These are phyloP conservation scores for Colletes latitarsis DNA, from an alignment of 1,140 invertebrate genomes.

Conservation along the genomic window DNA sequence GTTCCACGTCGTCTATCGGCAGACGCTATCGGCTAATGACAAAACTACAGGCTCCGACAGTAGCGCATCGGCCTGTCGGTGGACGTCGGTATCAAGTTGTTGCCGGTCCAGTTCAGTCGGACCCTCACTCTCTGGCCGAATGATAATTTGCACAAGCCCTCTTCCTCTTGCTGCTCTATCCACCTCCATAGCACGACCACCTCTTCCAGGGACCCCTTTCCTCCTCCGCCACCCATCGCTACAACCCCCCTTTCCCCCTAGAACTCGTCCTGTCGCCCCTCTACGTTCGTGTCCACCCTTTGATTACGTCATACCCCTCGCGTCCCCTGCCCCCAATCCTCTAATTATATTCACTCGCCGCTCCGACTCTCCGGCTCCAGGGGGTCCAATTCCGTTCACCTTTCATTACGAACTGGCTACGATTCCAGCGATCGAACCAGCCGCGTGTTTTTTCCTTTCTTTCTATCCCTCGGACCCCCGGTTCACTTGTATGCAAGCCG, in stretches of 20 bases:
- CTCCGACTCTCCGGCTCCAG: slow-evolving; percentile 75
- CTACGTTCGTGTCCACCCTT: slow-evolving; percentile 75
- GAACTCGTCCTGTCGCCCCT: slow-evolving; percentile 52
- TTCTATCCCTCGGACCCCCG: slow-evolving; percentile 23
- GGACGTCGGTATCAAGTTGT: slow-evolving; percentile 79
- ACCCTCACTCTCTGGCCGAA: slow-evolving; percentile 75
- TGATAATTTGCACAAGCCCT: slow-evolving; percentile 78
- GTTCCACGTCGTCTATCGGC: slow-evolving; percentile 76
- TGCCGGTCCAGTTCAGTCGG: slow-evolving; percentile 75
- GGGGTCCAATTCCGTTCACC: slow-evolving; percentile 81
- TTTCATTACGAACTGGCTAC: slow-evolving; percentile 80
- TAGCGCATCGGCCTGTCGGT: slow-evolving; percentile 45
- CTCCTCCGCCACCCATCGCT: slow-evolving; percentile 48
- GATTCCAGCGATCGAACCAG: slow-evolving; percentile 79
- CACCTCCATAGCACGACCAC: slow-evolving; percentile 34
- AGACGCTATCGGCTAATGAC: slow-evolving; percentile 81
- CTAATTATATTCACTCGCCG: slow-evolving; percentile 81
- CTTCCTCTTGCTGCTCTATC: slow-evolving; percentile 47
- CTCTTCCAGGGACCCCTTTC: slow-evolving; percentile 53
- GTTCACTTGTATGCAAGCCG: slow-evolving; percentile 23
- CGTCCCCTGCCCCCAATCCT: slow-evolving; percentile 75
- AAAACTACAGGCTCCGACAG: slow-evolving; percentile 80
- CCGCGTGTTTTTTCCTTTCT: slow-evolving; percentile 58
- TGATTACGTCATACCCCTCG: slow-evolving; percentile 78
- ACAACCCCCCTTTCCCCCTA: slow-evolving; percentile 54